phyloP scores from a whole-genome alignment of 1,140 invertebrate genomes.

The Amphibalanus amphitrite region DNA sequence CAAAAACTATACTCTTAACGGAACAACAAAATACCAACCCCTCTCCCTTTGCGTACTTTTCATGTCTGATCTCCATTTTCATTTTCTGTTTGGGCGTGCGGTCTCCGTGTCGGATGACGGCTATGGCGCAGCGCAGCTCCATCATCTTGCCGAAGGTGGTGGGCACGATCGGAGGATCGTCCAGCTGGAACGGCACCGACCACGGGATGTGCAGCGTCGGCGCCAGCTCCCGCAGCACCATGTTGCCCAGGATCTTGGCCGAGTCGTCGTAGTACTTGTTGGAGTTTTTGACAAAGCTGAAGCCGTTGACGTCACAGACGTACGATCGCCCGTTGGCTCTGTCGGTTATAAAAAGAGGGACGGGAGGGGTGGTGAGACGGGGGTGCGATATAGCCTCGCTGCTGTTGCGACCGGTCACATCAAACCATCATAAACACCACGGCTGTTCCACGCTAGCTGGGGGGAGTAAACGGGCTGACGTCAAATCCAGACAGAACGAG shows the following conservation, averaged over 20 bases:
- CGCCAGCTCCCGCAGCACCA: slow-evolving; percentile 80
- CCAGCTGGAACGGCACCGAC: slow-evolving; percentile 88
- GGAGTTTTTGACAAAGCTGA: slow-evolving; percentile 99
- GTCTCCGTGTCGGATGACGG: slow-evolving; percentile 96
- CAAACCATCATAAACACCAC: no score
- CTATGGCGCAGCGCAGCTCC: slow-evolving; percentile 94
- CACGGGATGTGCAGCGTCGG: slow-evolving; percentile 91
- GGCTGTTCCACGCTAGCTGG: no score
- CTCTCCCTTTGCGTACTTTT: slow-evolving; percentile 51
- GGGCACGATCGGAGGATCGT: slow-evolving; percentile 96
- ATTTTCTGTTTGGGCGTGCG: slow-evolving; percentile 99
- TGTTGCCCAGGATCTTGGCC: slow-evolving; percentile 89
- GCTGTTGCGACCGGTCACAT: no score
- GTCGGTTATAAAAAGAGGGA: slow-evolving; percentile 22
- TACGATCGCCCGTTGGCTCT: slow-evolving; percentile 96
- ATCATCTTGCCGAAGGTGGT: slow-evolving; percentile 99
- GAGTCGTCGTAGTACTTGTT: slow-evolving; percentile 99
- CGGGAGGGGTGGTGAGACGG: no score
- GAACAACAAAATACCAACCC: no score
- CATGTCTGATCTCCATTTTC: slow-evolving; percentile 99
- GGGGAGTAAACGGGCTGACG: no score
- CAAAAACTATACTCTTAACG: no score
- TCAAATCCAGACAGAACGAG: no score
- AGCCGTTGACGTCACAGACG: slow-evolving; percentile 99
- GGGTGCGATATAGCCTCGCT: no score